Evolutionary conservation across 2,797 vertebrate species (phyloP).

Genomic region (Clarias platycephalus): DNA sequence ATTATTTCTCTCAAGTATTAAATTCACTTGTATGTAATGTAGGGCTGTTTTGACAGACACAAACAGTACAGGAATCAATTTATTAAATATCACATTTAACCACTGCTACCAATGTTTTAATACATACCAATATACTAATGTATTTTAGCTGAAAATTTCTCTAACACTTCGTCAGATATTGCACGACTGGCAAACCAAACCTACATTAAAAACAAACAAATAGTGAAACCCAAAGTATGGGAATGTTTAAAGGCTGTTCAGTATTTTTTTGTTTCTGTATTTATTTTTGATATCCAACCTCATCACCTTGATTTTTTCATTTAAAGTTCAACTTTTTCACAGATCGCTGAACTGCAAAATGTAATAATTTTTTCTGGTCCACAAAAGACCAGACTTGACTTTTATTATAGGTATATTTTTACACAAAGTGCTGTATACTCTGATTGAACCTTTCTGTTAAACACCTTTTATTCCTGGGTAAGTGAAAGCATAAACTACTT

Average conservation of each 20-base stretch:
- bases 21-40: too few relatives aligned
- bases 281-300: background rate
- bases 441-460: background rate
- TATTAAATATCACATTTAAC: background rate
- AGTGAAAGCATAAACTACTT: background rate
- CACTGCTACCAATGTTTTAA: background rate
- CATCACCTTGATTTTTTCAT: background rate
- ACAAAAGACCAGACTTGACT: background rate
- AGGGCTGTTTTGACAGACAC: background rate
- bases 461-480: background rate
- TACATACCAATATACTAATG: background rate
- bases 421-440: background rate
- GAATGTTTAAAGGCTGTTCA: background rate
- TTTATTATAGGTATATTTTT: background rate
- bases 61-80: background rate
- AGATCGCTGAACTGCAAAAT: conserved; percentile 20
- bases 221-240: background rate
- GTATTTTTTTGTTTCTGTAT: too few relatives aligned
- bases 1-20: background rate
- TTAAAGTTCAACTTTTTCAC: conserved; percentile 15
- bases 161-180: background rate
- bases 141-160: background rate
- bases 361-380: background rate
- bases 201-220: background rate
- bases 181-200: background rate